A percentile compares a stretch with the other conserved stretches of the same genome.
phyloP scores from a whole-genome alignment of 2,113 vertebrate species.

The Saiga tatarica region DNA sequence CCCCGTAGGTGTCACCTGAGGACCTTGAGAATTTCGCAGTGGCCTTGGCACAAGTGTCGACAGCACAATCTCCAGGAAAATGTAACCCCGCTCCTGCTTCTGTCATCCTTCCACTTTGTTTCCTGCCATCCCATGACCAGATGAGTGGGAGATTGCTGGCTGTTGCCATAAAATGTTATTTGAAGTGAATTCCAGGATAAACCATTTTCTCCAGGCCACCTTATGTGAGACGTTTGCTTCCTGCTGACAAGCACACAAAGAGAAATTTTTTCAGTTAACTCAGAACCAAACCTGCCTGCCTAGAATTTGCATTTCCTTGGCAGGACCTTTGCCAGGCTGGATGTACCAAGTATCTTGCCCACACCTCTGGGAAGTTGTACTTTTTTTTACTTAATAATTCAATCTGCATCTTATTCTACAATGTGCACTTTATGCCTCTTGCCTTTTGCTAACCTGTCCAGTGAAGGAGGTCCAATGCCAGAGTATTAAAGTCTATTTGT shows the following conservation, averaged over 20 bases:
- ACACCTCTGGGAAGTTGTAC: neutral
- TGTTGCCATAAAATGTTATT: neutral
- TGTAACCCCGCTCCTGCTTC: neutral
- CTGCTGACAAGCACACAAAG: neutral
- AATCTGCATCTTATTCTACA: constrained; percentile 4
- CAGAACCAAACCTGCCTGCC: neutral
- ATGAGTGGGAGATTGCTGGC: neutral
- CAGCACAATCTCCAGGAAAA: neutral
- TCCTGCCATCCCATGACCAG: neutral
- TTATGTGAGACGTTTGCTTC: neutral
- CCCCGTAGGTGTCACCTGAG: neutral
- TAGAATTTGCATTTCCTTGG: neutral
- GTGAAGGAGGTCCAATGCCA: neutral
- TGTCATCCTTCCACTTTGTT: neutral
- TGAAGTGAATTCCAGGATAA: neutral
- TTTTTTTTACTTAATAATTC: neutral
- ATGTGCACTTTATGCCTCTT: constrained; percentile 41
- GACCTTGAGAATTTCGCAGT: neutral
- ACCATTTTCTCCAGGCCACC: neutral
- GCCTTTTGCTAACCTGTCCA: constrained; percentile 28
- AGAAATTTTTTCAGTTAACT: neutral
- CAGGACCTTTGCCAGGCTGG: neutral
- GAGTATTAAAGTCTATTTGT: neutral
- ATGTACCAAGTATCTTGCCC: neutral
- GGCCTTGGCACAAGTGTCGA: neutral